Conservation (phyloP, 53 echinoderm and acorn worm genomes). For the Hippasteria phrygiana region DNA sequence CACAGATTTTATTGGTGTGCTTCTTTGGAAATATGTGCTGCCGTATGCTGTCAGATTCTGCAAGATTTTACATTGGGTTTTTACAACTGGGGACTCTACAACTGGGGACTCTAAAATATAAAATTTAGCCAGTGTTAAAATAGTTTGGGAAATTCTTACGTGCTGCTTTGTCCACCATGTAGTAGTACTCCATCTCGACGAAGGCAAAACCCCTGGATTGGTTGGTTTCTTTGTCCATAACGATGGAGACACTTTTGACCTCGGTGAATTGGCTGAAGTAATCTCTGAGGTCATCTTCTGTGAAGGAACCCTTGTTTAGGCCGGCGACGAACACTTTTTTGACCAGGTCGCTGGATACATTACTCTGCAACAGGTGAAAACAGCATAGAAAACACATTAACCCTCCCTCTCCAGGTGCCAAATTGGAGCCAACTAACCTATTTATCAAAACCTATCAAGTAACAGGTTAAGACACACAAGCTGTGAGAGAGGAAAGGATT, state of each 20-base stretch:
- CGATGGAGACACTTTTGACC: constrained; percentile 51
- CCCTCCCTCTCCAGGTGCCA: not conserved
- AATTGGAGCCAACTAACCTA: too few species aligned
- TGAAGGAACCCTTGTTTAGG: constrained; percentile 41
- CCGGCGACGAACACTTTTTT: constrained; percentile 57
- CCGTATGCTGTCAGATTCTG: too few species aligned
- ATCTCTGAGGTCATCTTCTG: constrained; percentile 26
- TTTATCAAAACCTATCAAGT: too few species aligned
- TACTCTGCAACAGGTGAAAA: constrained; percentile 3
- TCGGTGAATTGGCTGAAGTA: constrained; percentile 35
- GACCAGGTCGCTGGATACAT: constrained; percentile 39
- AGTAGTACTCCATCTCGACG: constrained; percentile 43
- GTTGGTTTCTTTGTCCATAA: constrained; percentile 25
- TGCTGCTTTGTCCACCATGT: constrained; percentile 57
- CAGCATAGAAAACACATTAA: not conserved
- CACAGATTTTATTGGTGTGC: too few species aligned
- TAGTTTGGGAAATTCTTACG: constrained; percentile 9
- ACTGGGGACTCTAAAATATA: too few species aligned
- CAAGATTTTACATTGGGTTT: too few species aligned
- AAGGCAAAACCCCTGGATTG: constrained; percentile 32
- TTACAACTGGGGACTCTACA: too few species aligned
- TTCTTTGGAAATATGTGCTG: too few species aligned
- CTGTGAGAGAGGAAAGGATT: too few species aligned
- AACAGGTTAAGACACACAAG: too few species aligned
- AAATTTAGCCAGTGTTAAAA: not conserved